These are phyloP conservation scores for Oasisia sp. DNA, from an alignment of 2,888 invertebrate species.

Conservation along the genomic window DNA sequence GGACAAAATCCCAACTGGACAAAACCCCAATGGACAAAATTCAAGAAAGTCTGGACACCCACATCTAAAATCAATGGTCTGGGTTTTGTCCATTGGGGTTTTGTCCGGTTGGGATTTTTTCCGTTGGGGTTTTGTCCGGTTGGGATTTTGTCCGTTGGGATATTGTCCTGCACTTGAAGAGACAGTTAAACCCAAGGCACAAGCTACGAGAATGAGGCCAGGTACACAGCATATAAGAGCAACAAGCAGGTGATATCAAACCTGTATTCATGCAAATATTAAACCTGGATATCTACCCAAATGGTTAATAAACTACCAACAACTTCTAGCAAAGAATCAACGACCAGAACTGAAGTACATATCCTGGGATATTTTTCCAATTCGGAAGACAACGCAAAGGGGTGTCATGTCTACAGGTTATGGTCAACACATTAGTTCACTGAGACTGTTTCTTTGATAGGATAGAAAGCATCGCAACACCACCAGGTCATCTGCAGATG, in stretches of 20 bases:
- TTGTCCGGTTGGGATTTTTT: no score
- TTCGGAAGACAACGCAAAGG: not conserved
- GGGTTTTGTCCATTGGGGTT: no score
- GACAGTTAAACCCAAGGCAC: not conserved
- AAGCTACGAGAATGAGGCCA: not conserved
- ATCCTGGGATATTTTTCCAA: not conserved
- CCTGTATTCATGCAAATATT: not conserved
- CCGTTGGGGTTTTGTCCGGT: no score
- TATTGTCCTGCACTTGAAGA: not conserved
- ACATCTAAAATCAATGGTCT: no score
- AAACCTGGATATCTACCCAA: not conserved
- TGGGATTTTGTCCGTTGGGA: no score
- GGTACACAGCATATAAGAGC: not conserved
- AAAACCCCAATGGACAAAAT: no score
- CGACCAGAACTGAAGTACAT: not conserved
- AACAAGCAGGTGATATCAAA: not conserved
- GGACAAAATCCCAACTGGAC: no score
- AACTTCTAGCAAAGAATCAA: not conserved
- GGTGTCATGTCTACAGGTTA: not conserved
- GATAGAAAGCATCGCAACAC: not conserved
- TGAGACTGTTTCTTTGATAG: not conserved
- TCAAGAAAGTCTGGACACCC: no score
- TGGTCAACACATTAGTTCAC: not conserved
- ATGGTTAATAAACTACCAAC: not conserved
- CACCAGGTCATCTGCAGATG: not conserved